phyloP scores from a whole-genome alignment of 2,888 invertebrate genomes.

The Pristionchus japonicus region DNA sequence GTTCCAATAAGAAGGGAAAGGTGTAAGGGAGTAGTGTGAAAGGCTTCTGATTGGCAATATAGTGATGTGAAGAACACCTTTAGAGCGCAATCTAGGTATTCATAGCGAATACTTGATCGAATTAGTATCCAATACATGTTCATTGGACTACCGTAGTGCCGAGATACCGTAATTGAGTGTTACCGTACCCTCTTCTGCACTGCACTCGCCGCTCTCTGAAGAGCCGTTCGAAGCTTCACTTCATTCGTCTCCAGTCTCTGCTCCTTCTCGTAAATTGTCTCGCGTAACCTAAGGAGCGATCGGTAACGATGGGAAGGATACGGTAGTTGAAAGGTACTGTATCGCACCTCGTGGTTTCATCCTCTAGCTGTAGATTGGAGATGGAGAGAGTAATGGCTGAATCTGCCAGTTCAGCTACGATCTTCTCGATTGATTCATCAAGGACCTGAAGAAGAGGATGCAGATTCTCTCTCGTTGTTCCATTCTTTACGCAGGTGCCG shows the following conservation, averaged over 20 bases:
- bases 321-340: too few species aligned
- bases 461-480: background rate
- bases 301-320: too few species aligned
- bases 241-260: background rate
- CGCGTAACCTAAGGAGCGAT: too few species aligned
- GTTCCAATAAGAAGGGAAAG: background rate
- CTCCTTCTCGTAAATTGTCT: background rate
- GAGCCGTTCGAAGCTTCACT: background rate
- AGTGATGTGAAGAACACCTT: constrained; percentile 2
- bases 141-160: too few species aligned
- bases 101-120: background rate
- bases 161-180: background rate
- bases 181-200: constrained; percentile 9
- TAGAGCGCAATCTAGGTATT: background rate
- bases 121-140: too few species aligned
- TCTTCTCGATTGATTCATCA: constrained; percentile 42
- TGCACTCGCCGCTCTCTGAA: background rate
- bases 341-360: constrained; percentile 4
- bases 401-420: constrained; percentile 42
- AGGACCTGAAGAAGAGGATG: background rate
- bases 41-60: constrained; percentile 13
- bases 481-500: too few species aligned
- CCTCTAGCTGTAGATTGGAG: constrained; percentile 6
- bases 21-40: background rate
- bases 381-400: constrained; percentile 39